Conservation (phyloP, 2,888 invertebrate genomes). For the Tiphia femorata region DNA sequence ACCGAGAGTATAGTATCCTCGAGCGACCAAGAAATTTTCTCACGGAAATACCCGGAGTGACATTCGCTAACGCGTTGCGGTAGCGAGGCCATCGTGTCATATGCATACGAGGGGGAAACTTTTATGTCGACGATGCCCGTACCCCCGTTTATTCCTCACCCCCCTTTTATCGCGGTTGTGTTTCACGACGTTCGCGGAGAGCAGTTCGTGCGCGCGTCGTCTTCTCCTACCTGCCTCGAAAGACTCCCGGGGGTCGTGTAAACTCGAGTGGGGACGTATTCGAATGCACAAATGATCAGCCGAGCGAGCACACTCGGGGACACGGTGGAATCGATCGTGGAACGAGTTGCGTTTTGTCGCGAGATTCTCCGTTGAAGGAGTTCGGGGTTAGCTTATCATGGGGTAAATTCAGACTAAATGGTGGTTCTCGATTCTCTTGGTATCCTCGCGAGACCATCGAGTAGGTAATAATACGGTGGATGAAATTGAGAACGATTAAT, state of each 20-base stretch:
- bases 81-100: conserved; percentile 37
- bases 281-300: conserved; percentile 43
- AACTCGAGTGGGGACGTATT: conserved; percentile 35
- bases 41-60: too few species aligned
- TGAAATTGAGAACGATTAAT: too few species aligned
- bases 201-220: conserved; percentile 31
- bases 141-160: too few species aligned
- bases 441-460: too few species aligned
- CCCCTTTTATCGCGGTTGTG: too few species aligned
- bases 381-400: neutral
- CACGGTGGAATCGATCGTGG: conserved; percentile 42
- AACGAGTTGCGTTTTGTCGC: conserved; percentile 30
- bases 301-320: conserved; percentile 30
- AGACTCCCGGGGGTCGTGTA: conserved; percentile 45
- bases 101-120: conserved; percentile 39
- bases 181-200: conserved; percentile 24
- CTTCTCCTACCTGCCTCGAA: conserved; percentile 34
- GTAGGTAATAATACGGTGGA: too few species aligned
- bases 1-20: too few species aligned
- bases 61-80: conserved; percentile 9
- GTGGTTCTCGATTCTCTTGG: too few species aligned
- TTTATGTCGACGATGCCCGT: too few species aligned
- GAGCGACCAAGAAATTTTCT: too few species aligned
- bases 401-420: too few species aligned
- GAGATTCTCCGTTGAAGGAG: too few species aligned